Percentiles rank a stretch among this genome's conserved stretches.
These are phyloP conservation scores for Ciconia maguari DNA, from an alignment of 2,113 vertebrate genomes.

Conservation along the genomic window DNA sequence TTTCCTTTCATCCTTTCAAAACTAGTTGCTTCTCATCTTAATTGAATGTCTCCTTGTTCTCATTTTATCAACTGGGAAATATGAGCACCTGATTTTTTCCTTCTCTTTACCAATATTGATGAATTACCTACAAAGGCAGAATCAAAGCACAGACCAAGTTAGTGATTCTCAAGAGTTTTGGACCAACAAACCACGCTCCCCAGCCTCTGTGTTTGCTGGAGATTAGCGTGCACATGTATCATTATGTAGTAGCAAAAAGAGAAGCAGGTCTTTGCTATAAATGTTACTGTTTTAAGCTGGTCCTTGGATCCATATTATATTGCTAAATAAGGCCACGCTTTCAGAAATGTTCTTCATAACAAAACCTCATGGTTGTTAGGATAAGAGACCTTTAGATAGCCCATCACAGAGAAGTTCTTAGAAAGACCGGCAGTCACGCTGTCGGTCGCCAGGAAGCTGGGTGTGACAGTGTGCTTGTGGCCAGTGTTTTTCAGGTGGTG, in stretches of 20 bases:
- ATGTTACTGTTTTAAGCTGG: not conserved
- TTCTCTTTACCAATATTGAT: not conserved
- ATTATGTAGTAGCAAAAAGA: not conserved
- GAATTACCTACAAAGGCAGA: not conserved
- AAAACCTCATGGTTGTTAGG: not conserved
- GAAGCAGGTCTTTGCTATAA: not conserved
- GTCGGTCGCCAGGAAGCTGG: accelerated
- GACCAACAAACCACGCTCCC: not conserved
- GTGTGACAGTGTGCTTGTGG: not conserved
- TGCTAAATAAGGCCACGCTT: not conserved
- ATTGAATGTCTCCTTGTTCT: not conserved
- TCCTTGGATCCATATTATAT: not conserved
- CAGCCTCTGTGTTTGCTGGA: not conserved
- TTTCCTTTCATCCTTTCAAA: slow-evolving; percentile 18
- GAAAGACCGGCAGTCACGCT: not conserved
- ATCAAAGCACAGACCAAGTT: not conserved
- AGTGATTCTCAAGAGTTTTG: not conserved
- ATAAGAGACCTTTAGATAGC: not conserved
- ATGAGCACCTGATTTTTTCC: not conserved
- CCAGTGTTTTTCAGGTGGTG: not conserved
- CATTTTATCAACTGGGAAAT: not conserved
- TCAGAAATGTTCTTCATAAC: not conserved
- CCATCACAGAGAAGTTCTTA: not conserved
- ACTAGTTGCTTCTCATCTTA: not conserved
- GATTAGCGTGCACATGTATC: accelerated